Percentiles rank a stretch among this genome's conserved stretches.
Evolutionary conservation across 2,113 vertebrate genomes (phyloP).

Genomic region (Symphodus melops): DNA sequence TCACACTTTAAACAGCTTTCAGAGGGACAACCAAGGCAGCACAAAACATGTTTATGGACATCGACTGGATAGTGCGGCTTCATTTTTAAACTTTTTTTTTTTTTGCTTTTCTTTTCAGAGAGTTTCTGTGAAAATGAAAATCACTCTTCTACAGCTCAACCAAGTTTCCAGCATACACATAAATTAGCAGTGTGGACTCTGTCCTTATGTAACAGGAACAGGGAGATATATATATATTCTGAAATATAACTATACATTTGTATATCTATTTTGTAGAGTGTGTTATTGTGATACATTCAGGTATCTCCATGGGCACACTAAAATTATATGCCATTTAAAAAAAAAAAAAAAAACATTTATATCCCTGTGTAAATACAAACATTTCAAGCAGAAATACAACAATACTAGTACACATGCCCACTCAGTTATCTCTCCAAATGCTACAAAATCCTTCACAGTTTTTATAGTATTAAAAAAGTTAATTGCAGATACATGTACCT

Average conservation of each 20-base stretch:
- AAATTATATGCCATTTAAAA: no score
- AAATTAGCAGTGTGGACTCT: background rate
- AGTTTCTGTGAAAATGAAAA: constrained; percentile 3
- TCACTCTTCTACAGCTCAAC: background rate
- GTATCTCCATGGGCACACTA: no score
- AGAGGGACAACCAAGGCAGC: constrained; percentile 11
- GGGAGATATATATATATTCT: background rate
- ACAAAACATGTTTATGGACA: background rate
- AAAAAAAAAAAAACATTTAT: background rate
- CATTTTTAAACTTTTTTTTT: background rate
- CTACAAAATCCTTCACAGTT: background rate
- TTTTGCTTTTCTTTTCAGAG: constrained; percentile 7
- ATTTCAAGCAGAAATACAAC: background rate
- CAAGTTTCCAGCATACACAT: background rate
- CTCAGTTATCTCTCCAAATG: background rate
- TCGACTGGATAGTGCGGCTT: background rate
- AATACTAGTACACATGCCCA: background rate
- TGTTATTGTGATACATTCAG: background rate
- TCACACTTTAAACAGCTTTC: constrained; percentile 16
- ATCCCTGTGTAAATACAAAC: background rate
- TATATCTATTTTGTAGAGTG: no score
- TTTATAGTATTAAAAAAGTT: no score
- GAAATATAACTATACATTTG: no score
- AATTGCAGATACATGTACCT: no score
- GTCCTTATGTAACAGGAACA: constrained; percentile 6